Base-by-base conservation (phyloP, 2,113 vertebrate genomes). In the Dunckerocampus dactyliophorus region DNA sequence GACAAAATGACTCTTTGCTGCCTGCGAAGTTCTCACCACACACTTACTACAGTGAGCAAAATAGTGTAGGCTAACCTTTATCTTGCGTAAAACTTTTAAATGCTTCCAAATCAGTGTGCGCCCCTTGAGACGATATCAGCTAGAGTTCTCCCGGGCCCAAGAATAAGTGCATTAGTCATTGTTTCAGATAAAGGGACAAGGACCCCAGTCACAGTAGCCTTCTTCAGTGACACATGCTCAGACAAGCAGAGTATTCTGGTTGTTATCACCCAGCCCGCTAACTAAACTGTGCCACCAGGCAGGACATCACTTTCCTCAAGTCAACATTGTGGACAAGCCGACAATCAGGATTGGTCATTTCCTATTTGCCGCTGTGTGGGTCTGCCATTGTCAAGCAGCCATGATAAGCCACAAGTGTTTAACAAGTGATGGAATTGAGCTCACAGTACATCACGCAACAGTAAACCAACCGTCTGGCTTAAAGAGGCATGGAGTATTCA, bases 141-240 rank as follows among this genome's bases (percentile, higher is more conserved):
- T 69, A 0, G 51, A 87, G 72, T 72, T 76, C 79, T 72, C 81
- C 80, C 71, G 51, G 68, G 34, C 75, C 87, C 59, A 80, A 80
- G 77, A 87, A 90, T 89, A 90, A 81, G 75, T 31, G 46, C 83
- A 84, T 88, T 87, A 76, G 82, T 83, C 85, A 84, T 63, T 71
- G 66, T 64, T 64, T 55, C 12, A 84, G 89, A 90, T 89, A 90
- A 73, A 39, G n/a, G 65, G 65, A 74, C 80, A 83, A 72, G 62
- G 49, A 71, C 75, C 72, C 49, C 43, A 63, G 82, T 81, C 79
- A 77, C 62, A 60, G 65, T 34, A 62, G 77, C 69, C 72, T 63
- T 73, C 45, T 79, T 76, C 78, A 53, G 75, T 34, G 62, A 81
- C 88, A 86, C 82, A 65, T 82, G 81, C 73, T 81, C 62, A 76